Conservation (phyloP, 1,140 invertebrate species). For the Heliconius hermathena region DNA sequence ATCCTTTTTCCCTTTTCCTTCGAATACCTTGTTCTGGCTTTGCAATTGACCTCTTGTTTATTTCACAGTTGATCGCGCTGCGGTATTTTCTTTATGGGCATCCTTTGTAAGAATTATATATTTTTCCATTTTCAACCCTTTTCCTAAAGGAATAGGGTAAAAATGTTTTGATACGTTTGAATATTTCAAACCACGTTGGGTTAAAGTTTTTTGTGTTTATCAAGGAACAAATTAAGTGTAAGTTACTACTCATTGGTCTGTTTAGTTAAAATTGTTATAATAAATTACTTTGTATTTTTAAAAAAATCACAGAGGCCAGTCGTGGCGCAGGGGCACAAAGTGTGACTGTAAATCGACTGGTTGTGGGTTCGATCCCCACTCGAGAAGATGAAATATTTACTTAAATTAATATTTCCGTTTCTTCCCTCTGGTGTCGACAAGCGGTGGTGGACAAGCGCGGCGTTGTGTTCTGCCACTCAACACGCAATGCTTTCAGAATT, state of each 20-base stretch:
- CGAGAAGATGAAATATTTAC: no score
- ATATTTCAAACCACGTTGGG: background rate
- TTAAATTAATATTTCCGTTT: no score
- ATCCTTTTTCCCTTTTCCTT: slow-evolving; percentile 32
- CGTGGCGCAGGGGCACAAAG: no score
- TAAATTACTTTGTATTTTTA: background rate
- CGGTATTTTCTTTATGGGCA: slow-evolving; percentile 36
- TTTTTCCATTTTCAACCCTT: background rate
- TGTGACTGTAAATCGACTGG: no score
- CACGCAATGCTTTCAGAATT: no score
- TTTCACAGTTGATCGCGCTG: slow-evolving; percentile 42
- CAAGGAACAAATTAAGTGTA: background rate
- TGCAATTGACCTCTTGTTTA: slow-evolving; percentile 43
- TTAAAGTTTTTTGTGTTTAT: background rate
- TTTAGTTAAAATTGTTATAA: background rate
- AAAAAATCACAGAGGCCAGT: no score
- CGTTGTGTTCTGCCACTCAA: no score
- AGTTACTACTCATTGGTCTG: background rate
- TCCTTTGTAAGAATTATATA: background rate
- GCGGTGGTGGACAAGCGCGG: no score
- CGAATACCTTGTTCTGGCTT: slow-evolving; percentile 38
- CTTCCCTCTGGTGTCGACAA: no score
- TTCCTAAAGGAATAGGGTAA: background rate
- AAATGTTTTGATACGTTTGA: background rate
- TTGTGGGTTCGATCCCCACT: no score